Conservation (phyloP, 2,888 invertebrate species). For the Fragum fragum region DNA sequence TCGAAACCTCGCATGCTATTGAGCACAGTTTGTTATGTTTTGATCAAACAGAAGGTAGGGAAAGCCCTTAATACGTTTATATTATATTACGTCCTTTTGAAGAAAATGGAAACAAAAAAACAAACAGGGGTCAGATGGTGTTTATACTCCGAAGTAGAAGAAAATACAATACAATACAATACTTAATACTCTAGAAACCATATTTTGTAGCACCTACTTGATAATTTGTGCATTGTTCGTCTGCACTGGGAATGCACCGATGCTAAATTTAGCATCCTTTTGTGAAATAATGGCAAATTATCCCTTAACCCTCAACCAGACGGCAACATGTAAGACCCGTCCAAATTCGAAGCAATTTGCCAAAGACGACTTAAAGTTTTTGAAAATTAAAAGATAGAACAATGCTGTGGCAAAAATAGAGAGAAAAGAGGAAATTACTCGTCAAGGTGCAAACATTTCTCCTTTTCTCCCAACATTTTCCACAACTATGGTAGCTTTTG, state of each 20-base stretch:
- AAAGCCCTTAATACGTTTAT: neutral
- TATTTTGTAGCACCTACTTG: conserved; percentile 8
- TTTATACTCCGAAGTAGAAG: neutral
- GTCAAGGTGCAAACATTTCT: too few species aligned
- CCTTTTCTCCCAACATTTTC: too few species aligned
- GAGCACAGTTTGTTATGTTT: too few species aligned
- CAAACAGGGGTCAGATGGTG: conserved; percentile 8
- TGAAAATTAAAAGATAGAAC: too few species aligned
- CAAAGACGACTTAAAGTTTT: too few species aligned
- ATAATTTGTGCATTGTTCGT: conserved; percentile 19
- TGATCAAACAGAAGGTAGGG: neutral
- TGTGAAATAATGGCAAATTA: conserved; percentile 13
- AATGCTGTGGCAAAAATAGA: too few species aligned
- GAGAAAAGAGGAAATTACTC: too few species aligned
- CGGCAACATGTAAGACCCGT: too few species aligned
- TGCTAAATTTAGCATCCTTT: conserved; percentile 14
- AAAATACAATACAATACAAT: conserved; percentile 2
- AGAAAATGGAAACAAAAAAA: conserved; percentile 1
- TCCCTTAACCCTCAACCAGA: neutral
- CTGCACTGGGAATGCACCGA: conserved; percentile 10
- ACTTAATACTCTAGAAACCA: neutral
- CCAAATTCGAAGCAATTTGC: too few species aligned
- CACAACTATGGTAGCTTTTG: too few species aligned
- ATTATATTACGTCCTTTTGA: neutral
- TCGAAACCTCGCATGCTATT: too few species aligned